Base-by-base conservation (phyloP, 2,113 vertebrate genomes). In the Indri indri region DNA sequence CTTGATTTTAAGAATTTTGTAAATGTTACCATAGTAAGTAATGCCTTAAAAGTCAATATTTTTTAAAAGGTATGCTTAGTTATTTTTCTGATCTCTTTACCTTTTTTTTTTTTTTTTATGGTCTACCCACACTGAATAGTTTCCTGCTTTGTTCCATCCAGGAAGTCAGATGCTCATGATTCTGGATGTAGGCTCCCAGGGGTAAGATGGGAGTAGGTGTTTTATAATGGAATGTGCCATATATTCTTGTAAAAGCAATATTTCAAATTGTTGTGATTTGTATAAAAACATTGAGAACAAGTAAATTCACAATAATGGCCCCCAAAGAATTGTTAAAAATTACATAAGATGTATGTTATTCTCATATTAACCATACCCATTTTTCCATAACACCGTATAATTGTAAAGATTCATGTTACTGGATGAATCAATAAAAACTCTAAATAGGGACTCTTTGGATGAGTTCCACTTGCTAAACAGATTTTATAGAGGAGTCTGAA, bases 1-100 rank as follows among this genome's bases (percentile, higher is more conserved):
- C 34, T 92, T 77, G 82, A 59, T 81, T 94, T 96, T 93, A 85
- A 90, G 52, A 42, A 91, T 94, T 97, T 91, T 77, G 18, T 57
- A 71, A 70, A 68, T 52, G 34, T 86, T 92, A 45, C 61, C 59
- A 34, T 76, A 71, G 71, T 90, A 90, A 94, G 50, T 65, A 73
- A 70, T 90, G 63, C 34, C 57, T 96, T 96, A 34, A 81, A 97
- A 71, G 59, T 68, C 61, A 50, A 10, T 65, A 22, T 23, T 30
- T 54, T 65, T 45, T 68, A 47, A 70, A 70, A 91, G 14, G 20
- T 65, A 70, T 57, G 23, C 16, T 65, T 59, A 18, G 54, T 12
- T 18, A 23, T 88, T 92, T 94, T 92, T 65, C 61, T 95, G 42
- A 59, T 54, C 37, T 93, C 47, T 70, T 77, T 80, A 40, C 37